Percentiles rank a stretch among this genome's conserved stretches.
Conservation (phyloP, 2,888 invertebrate species). For the Troides aeacus region DNA sequence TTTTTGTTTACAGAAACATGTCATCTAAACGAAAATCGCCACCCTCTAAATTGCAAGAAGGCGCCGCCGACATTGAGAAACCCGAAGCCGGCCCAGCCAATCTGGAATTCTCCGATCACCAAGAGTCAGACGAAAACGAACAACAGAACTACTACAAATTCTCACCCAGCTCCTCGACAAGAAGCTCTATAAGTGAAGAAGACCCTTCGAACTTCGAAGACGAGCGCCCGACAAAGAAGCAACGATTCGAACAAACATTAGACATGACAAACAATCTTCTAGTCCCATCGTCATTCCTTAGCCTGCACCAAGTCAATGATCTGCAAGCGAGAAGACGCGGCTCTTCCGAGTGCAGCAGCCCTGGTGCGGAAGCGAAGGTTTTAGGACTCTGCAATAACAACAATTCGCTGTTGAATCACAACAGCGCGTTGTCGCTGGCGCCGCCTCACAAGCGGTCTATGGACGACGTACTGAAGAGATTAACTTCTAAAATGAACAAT, state of each 20-base stretch:
- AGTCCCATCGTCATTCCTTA: conserved; percentile 75
- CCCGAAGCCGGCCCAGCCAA: conserved; percentile 76
- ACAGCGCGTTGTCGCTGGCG: conserved; percentile 72
- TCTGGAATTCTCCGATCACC: conserved; percentile 69
- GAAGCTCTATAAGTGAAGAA: conserved; percentile 79
- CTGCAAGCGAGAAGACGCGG: conserved; percentile 71
- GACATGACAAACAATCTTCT: conserved; percentile 82
- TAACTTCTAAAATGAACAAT: conserved; percentile 91
- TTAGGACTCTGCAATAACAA: conserved; percentile 83
- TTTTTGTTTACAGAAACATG: conserved; percentile 89
- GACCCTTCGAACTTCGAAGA: conserved; percentile 80
- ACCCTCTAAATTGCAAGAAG: conserved; percentile 94
- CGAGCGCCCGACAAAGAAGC: conserved; percentile 81
- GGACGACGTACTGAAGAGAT: conserved; percentile 94
- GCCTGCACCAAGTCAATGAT: conserved; percentile 80
- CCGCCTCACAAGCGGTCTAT: conserved; percentile 88
- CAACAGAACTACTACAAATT: conserved; percentile 70
- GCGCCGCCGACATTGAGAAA: conserved; percentile 75
- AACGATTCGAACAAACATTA: conserved; percentile 79
- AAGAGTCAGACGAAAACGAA: conserved; percentile 67
- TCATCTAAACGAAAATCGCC: conserved; percentile 98
- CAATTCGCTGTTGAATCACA: conserved; percentile 83
- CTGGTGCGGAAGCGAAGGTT: conserved; percentile 83
- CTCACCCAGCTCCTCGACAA: conserved; percentile 72
- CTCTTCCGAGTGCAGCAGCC: conserved; percentile 87